Conservation (phyloP, 2,113 vertebrate genomes). For the Myodes glareolus region DNA sequence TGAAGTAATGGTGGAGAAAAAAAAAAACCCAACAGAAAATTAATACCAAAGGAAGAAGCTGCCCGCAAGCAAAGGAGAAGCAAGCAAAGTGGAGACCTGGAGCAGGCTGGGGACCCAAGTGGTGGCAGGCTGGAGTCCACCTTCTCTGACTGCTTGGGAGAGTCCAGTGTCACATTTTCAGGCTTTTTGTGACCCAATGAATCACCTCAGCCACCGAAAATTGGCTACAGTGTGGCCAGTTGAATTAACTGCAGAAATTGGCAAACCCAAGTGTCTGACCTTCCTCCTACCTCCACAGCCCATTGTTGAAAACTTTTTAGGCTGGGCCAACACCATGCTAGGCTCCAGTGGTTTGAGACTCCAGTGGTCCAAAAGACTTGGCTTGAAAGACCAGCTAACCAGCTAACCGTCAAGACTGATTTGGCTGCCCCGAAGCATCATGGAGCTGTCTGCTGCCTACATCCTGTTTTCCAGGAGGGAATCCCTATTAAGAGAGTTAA, state of each 20-base stretch:
- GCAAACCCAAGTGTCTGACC: neutral
- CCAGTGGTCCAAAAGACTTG: neutral
- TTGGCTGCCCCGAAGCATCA: neutral
- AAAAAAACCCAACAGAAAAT: neutral
- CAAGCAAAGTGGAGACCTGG: no score
- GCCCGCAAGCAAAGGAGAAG: neutral
- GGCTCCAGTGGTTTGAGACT: neutral
- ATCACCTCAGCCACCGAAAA: neutral
- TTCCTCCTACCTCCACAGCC: no score
- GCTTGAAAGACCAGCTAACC: neutral
- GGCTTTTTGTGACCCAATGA: neutral
- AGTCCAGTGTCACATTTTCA: neutral
- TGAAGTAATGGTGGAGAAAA: no score
- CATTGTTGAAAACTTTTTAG: neutral
- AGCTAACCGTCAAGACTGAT: neutral
- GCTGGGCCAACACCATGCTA: neutral
- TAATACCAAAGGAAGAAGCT: neutral
- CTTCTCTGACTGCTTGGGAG: rapidly evolving
- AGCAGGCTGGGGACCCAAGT: neutral
- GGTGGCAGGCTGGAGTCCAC: rapidly evolving
- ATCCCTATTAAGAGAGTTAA: neutral
- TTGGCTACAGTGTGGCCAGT: neutral
- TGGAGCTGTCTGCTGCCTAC: neutral
- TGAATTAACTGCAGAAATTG: neutral
- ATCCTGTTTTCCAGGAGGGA: rapidly evolving